Evolutionary conservation across 2,113 vertebrate genomes (phyloP), one percentile per base, ranked within the genome.

Genomic region (Sphyrna mokarran): DNA sequence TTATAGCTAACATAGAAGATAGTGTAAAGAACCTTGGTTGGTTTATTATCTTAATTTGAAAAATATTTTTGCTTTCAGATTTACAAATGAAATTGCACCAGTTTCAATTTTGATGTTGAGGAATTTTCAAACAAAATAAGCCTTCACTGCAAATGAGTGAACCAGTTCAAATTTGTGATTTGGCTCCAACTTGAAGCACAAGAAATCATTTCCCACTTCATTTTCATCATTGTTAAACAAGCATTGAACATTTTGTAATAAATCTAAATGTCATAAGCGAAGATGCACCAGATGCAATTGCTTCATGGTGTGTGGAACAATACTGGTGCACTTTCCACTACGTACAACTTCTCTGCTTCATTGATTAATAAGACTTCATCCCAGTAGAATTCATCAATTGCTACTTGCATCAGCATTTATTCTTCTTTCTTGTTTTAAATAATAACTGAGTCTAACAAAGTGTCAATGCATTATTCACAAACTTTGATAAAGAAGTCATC

Each of bases 361-460:
- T 95, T 69, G 63, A 95, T 48, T 72, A 95, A 69, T 94, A 29
- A 40, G 93, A 94, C 9, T 94, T 94, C 37, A 94, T 70, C 70
- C 93, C 93, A 48, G n/a, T 94, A 23, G 40, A 95, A 95, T 7
- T 72, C 37, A 95, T 33, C 68, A 69, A 72, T 72, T 91, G 61
- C 89, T 66, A 91, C 16, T 91, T 37, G 23, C 40, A 72, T 70
- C 68, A 72, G 93, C 68, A 95, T 95, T 95, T 40, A 94, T 43
- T 26, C 69, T 94, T 95, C 13, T 72, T 95, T 72, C 3, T 68
- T 70, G n/a, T 69, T 94, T 72, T 95, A 72, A 95, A 54, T 95
- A 95, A 72, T 95, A 48, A 72, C 72, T 95, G 20, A 95, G 68
- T 23, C 68, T 69, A 69, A 95, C 43, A 29, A 61, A 54, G 26